These are phyloP conservation scores for Magallana gigas DNA, from an alignment of 1,140 invertebrate species.

Conservation along the genomic window DNA sequence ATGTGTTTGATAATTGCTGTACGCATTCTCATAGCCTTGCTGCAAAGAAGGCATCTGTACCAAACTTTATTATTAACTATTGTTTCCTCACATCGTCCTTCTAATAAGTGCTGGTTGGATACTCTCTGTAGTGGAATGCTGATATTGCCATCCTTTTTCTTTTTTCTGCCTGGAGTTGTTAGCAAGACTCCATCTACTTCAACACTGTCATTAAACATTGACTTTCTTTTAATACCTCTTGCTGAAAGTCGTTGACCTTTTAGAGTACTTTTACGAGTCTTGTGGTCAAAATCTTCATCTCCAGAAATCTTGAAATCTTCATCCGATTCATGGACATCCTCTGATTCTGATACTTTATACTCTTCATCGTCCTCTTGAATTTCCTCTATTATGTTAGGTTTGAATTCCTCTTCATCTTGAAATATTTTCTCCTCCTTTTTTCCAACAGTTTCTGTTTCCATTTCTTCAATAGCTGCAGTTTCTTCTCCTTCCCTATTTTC, in stretches of 20 bases:
- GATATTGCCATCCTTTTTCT: conserved; percentile 1
- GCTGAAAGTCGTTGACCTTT: neutral
- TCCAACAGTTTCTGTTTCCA: neutral
- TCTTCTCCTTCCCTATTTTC: neutral
- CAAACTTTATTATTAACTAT: conserved; percentile 2
- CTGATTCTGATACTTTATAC: neutral
- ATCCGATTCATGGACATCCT: conserved; percentile 12
- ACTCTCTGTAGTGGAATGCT: conserved; percentile 18
- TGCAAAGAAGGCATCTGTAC: conserved; percentile 35
- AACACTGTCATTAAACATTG: conserved; percentile 5
- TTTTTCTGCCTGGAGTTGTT: conserved; percentile 2
- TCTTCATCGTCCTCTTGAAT: neutral
- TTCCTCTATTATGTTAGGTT: neutral
- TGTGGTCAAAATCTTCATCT: neutral
- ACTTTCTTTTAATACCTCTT: conserved; percentile 9
- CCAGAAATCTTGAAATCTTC: neutral
- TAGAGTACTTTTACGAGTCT: neutral
- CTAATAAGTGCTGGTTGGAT: neutral
- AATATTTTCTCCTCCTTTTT: neutral
- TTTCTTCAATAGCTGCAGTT: neutral
- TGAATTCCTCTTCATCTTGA: neutral
- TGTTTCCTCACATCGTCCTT: conserved; percentile 16
- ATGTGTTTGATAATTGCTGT: conserved; percentile 36
- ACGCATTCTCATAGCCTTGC: neutral
- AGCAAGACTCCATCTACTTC: neutral